phyloP scores from a whole-genome alignment of 2,888 invertebrate species.

The Pyrochroa serraticornis region DNA sequence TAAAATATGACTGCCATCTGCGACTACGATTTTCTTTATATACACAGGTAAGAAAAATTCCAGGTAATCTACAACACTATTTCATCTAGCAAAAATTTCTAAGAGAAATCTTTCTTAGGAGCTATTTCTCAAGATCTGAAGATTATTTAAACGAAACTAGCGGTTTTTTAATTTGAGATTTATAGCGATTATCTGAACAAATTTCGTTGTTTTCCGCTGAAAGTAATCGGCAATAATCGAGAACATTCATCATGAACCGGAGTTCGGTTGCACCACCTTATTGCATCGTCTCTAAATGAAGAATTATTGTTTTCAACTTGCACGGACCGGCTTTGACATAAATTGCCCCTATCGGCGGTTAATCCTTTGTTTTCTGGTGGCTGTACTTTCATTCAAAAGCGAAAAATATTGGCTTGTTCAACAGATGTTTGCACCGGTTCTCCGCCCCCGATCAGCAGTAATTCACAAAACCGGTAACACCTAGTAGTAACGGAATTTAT shows the following conservation, averaged over 20 bases:
- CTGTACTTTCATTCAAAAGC: slow-evolving; percentile 17
- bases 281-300: slow-evolving; percentile 25
- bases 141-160: no score
- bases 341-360: slow-evolving; percentile 19
- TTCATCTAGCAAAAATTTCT: slow-evolving; percentile 3
- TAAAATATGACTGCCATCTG: slow-evolving; percentile 26
- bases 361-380: slow-evolving; percentile 15
- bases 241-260: slow-evolving; percentile 20
- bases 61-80: slow-evolving; percentile 12
- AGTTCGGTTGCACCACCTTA: slow-evolving; percentile 18
- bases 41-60: slow-evolving; percentile 25
- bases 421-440: slow-evolving; percentile 16
- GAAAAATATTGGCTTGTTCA: slow-evolving; percentile 15
- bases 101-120: background rate
- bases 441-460: no score
- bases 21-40: slow-evolving; percentile 21
- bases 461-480: no score
- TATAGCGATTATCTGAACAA: no score
- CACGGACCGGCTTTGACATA: slow-evolving; percentile 16
- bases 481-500: no score
- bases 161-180: no score
- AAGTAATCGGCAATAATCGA: slow-evolving; percentile 22
- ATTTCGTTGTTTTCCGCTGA: background rate
- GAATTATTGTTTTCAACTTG: slow-evolving; percentile 20
- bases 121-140: no score